A percentile compares a stretch with the other conserved stretches of the same genome.
phyloP scores from a whole-genome alignment of 2,797 vertebrate species.

The Gymnocypris eckloni region DNA sequence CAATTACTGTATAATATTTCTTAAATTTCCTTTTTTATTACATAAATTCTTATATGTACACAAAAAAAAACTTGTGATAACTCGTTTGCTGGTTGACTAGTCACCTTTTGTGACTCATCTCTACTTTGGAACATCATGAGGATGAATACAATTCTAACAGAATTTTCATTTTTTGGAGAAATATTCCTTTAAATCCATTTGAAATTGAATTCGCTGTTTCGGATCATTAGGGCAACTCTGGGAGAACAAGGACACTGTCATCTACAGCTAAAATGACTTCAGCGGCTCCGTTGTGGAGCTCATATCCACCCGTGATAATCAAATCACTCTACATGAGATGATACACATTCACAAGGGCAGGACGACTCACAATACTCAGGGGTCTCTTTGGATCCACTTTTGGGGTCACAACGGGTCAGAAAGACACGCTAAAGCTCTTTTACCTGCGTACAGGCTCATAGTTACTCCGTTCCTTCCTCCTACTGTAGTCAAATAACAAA shows the following conservation, averaged over 20 bases:
- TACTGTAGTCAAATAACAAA: constrained; percentile 66
- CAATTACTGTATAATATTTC: not conserved
- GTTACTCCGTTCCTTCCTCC: constrained; percentile 75
- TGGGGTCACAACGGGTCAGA: constrained; percentile 36
- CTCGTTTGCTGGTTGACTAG: too few relatives aligned
- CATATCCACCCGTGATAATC: not conserved
- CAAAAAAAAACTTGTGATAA: not conserved
- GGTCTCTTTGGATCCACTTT: constrained; percentile 29
- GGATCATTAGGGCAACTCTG: not conserved
- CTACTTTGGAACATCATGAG: not conserved
- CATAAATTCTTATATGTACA: not conserved
- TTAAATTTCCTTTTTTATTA: not conserved
- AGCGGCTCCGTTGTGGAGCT: not conserved
- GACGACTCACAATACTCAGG: constrained; percentile 34
- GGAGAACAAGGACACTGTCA: not conserved
- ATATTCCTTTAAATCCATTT: not conserved
- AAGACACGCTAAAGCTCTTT: constrained; percentile 44
- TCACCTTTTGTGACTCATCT: not conserved
- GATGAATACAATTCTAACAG: not conserved
- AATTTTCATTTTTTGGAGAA: not conserved
- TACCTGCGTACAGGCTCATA: constrained; percentile 81
- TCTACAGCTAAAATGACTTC: not conserved
- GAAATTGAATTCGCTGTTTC: not conserved
- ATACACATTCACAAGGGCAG: constrained; percentile 8
- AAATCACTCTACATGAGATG: not conserved